Base-by-base conservation (phyloP, 1,140 invertebrate genomes). In the Trypoxylus dichotomus region DNA sequence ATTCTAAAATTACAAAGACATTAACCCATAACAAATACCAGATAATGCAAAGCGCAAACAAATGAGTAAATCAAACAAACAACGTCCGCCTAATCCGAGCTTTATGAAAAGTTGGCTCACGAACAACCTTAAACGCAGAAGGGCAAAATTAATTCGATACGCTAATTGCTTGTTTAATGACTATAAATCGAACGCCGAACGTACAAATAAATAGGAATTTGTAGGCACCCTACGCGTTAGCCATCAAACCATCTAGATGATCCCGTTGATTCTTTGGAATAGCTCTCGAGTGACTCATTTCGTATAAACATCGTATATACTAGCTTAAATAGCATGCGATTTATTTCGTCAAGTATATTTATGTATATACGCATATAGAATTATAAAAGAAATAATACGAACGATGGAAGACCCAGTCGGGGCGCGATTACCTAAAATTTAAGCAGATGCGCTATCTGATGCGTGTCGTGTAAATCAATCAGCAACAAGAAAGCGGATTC, bases 311-410 rank as follows among this genome's bases (percentile, higher is more conserved):
- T 24, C 60, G 21, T 29, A 68, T 54, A 19, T 24, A 68, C 32
- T 2, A 37, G 32, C 60, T 15, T 68, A 68, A 68, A 68, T 68
- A 25, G 60, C 24, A 27, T 29, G 60, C 60, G 24, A 68, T 68
- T 68, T 68, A 68, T 68, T 68, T 68, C 27, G 24, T 68, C 19
- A 29, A 68, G 60, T 68, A 68, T 68, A 68, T 68, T 29, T 68
- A 68, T 68, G 21, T 68, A 13, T 68, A 19, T 8, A 37, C 32
- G 10, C 10, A 37, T 37, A 37, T 37, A 37, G 60, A 29, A 68
- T 68, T 68, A 68, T 68, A 68, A 68, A 29, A 68, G 60, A 68
- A 68, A 68, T 68, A 68, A 68, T 29, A 68, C 24, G 15, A 68
- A 15, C 27, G 1, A 0, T 19, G 47, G 42, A 43, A 43, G 10